These are phyloP conservation scores for Thymelicus lineola DNA, from an alignment of 2,888 invertebrate species.

Conservation along the genomic window DNA sequence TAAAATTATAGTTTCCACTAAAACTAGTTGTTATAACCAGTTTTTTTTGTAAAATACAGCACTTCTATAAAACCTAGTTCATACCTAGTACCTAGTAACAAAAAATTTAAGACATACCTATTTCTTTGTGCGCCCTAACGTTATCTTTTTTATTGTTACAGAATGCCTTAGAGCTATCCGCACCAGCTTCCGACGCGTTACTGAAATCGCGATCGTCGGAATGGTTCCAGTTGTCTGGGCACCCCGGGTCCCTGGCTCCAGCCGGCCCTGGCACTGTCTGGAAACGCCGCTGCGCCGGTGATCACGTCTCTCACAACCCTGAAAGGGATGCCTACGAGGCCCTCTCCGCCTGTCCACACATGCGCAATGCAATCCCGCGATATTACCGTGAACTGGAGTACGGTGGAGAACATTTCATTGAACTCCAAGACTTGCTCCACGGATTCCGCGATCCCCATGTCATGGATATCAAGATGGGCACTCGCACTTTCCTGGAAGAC, in stretches of 20 bases:
- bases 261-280: constrained; percentile 97
- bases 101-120: not conserved
- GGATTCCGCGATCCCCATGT: constrained; percentile 96
- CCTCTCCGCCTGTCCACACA: constrained; percentile 89
- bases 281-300: constrained; percentile 92
- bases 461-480: constrained; percentile 99
- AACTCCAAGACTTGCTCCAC: constrained; percentile 96
- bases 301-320: constrained; percentile 89
- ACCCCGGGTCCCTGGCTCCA: constrained; percentile 96
- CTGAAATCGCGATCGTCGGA: constrained; percentile 88
- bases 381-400: constrained; percentile 94
- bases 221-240: constrained; percentile 97
- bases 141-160: constrained; percentile 74
- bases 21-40: constrained; percentile 2
- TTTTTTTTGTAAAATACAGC: constrained; percentile 6
- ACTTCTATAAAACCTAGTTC: not conserved
- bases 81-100: not conserved
- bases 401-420: constrained; percentile 94
- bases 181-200: constrained; percentile 94
- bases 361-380: constrained; percentile 91
- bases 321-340: constrained; percentile 92
- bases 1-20: constrained; percentile 21
- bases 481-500: constrained; percentile 96
- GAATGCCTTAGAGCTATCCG: constrained; percentile 96
- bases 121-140: not conserved